Conservation (phyloP, 2,113 vertebrate species). For the Dasyornis broadbenti region DNA sequence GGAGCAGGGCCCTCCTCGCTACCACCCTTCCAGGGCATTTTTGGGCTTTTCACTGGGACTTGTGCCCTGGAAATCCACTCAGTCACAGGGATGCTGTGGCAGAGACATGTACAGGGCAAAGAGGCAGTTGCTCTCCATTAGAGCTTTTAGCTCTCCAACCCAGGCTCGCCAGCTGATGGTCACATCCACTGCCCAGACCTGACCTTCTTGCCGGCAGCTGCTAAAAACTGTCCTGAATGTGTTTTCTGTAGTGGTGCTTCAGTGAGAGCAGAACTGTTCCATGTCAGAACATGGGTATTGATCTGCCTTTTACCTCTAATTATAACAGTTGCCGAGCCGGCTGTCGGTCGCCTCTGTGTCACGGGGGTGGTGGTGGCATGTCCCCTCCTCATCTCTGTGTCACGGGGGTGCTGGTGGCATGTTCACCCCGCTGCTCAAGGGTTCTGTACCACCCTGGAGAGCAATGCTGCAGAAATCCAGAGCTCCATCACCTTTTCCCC, state of each 20-base stretch:
- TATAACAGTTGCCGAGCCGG: not conserved
- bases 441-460: not conserved
- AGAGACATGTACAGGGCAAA: fast-evolving
- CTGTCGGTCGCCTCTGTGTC: fast-evolving
- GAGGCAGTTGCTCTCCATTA: fast-evolving
- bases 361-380: fast-evolving
- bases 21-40: fast-evolving
- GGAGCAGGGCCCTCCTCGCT: not conserved
- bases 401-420: not conserved
- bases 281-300: not conserved
- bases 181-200: not conserved
- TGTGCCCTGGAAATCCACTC: fast-evolving
- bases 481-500: not conserved
- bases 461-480: not conserved
- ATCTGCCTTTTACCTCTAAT: not conserved
- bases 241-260: not conserved
- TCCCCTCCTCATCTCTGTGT: not conserved
- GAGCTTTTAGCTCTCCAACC: not conserved
- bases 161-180: fast-evolving
- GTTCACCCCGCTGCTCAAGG: fast-evolving
- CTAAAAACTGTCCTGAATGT: not conserved
- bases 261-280: not conserved
- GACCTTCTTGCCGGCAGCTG: not conserved
- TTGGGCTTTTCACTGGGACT: not conserved
- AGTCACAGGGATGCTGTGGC: not conserved